Conservation (phyloP, 2,888 invertebrate genomes). For the Gastracanthus pulcherrimus region DNA sequence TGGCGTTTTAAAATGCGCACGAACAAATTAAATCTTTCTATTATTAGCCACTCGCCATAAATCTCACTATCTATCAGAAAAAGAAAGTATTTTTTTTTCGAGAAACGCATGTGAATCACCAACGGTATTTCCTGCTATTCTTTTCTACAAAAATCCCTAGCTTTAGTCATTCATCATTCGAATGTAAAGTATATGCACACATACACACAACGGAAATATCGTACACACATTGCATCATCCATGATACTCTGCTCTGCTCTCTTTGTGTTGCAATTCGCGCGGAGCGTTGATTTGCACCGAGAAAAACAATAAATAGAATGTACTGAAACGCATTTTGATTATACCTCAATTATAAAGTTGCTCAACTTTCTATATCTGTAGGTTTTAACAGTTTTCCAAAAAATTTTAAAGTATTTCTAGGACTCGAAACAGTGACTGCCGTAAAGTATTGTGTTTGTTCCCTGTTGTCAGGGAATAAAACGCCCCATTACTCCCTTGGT, state of each 20-base stretch:
- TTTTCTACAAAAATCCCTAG: slow-evolving; percentile 1
- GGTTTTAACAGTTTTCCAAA: too few relatives aligned
- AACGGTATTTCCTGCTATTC: slow-evolving; percentile 19
- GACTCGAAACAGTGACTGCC: too few relatives aligned
- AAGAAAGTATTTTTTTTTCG: background rate
- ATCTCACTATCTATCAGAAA: background rate
- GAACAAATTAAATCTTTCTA: slow-evolving; percentile 31
- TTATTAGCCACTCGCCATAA: slow-evolving; percentile 21
- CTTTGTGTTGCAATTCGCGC: slow-evolving; percentile 9
- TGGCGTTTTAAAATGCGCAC: background rate
- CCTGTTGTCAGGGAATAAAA: too few relatives aligned
- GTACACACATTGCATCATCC: slow-evolving; percentile 2
- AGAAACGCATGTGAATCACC: slow-evolving; percentile 8
- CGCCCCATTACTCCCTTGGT: too few relatives aligned
- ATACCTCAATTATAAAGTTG: too few relatives aligned
- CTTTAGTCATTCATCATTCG: background rate
- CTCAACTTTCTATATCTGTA: too few relatives aligned
- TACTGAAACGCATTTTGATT: too few relatives aligned
- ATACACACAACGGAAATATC: background rate
- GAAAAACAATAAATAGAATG: background rate
- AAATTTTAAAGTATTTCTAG: too few relatives aligned
- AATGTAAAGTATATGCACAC: background rate
- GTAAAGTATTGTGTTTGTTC: too few relatives aligned
- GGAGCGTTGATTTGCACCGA: background rate
- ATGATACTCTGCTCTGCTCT: background rate